Percentiles rank a stretch among this genome's conserved stretches.
These are phyloP conservation scores for Paratrypauchen microcephalus DNA, from an alignment of 2,797 vertebrate species.

Conservation along the genomic window DNA sequence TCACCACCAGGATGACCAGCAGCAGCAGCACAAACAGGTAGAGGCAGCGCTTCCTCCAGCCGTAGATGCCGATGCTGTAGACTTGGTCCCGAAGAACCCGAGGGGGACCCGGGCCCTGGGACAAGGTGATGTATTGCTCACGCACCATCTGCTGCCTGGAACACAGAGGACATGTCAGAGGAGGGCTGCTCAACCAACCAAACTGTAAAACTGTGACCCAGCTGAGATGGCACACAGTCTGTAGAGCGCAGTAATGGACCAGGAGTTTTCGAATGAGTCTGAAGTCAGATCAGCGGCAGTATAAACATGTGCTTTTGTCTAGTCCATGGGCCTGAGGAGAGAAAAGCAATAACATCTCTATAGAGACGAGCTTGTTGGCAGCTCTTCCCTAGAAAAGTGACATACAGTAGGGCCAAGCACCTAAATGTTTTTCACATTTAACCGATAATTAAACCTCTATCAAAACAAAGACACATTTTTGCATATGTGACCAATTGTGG, in stretches of 20 bases:
- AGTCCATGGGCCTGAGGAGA: too few species aligned
- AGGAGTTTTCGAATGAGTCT: neutral
- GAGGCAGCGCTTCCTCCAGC: slow-evolving; percentile 96
- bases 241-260: neutral
- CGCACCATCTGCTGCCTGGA: slow-evolving; percentile 85
- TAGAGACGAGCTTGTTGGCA: too few species aligned
- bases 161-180: neutral
- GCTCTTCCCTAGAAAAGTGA: too few species aligned
- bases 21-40: slow-evolving; percentile 92
- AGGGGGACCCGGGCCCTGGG: slow-evolving; percentile 79
- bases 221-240: neutral
- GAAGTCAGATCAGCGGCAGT: neutral
- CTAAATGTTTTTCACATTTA: neutral
- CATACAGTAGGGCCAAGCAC: too few species aligned
- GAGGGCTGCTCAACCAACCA: neutral
- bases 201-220: slow-evolving; percentile 3
- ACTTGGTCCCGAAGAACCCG: slow-evolving; percentile 52
- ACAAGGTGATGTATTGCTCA: slow-evolving; percentile 87
- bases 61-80: slow-evolving; percentile 94
- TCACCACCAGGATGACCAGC: slow-evolving; percentile 88
- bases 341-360: too few species aligned
- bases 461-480: neutral
- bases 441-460: neutral
- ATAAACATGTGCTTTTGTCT: neutral
- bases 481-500: too few species aligned